Base-by-base conservation (phyloP, 2,113 vertebrate species). In the Rhabdomys dilectus region DNA sequence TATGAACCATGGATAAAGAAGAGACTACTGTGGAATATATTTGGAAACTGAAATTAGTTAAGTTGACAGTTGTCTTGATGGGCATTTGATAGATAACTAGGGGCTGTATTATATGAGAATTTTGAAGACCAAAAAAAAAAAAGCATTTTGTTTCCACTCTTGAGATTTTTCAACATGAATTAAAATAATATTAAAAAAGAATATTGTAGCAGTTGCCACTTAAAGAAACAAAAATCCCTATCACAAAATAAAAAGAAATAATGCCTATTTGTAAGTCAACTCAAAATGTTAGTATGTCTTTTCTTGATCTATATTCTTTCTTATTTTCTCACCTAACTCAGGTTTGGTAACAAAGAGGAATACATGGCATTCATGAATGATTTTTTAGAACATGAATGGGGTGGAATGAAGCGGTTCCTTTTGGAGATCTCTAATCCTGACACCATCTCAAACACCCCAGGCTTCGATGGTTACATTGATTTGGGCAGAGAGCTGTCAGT, bases 321-420 rank as follows among this genome's bases (percentile, higher is more conserved):
- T 96, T 80, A 17, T 96, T 96, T 56, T 95, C 95, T 93, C 42
- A 78, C 53, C 84, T 58, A 11, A 60, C 64, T 68, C 96, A 99
- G 99, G 98, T 99, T 99, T 96, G 99, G 99, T 24, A 99, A 99
- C 98, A 99, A 99, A 98, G 99, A 99, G 93, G 99, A 99, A 97
- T 99, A 99, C 97, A 99, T 99, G 99, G 99, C 99, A 75, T 99
- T 99, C 97, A 99, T 99, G 99, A 99, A 99, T 82, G 99, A 99
- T 97, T 99, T 99, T 97, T 97, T 99, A 98, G 99, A 99, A 96
- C 99, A 99, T 0, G 99, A 99, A 96, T 99, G 99, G 99, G 99
- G 99, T 60, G 99, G 99, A 96, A 99, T 99, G 99, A 99, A 99
- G 97, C 99, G 99, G 88, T 99, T 99, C 98, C 99, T 99, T 96